These are phyloP conservation scores for Actinostola sp. DNA, from an alignment of 92 coral and sea anemone genomes.

Conservation along the genomic window DNA sequence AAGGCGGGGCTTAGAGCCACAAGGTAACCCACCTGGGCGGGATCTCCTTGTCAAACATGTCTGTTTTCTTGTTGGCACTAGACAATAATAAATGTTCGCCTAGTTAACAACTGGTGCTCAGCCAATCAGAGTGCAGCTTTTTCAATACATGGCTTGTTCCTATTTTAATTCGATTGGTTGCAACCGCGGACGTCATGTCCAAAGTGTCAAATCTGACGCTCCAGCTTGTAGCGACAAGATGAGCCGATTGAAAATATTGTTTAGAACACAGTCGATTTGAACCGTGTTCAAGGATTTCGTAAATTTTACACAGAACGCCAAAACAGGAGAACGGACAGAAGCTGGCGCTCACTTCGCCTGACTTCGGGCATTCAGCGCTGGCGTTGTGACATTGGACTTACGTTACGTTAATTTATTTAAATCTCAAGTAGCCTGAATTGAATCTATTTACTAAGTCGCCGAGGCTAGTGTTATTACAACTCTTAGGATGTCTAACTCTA, in stretches of 20 bases:
- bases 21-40: constrained; percentile 99
- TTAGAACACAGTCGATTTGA: constrained; percentile 72
- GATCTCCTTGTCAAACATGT: constrained; percentile 93
- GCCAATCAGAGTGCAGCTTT: constrained; percentile 95
- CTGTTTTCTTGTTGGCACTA: constrained; percentile 94
- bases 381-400: constrained; percentile 29
- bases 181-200: constrained; percentile 84
- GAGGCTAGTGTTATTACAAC: constrained; percentile 51
- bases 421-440: constrained; percentile 73
- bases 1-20: constrained; percentile 95
- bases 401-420: constrained; percentile 72
- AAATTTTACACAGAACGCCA: constrained; percentile 66
- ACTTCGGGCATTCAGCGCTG: constrained; percentile 32
- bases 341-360: constrained; percentile 6
- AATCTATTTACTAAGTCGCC: constrained; percentile 66
- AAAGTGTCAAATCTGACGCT: constrained; percentile 97
- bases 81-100: constrained; percentile 99
- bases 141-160: constrained; percentile 99
- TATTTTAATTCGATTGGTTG: constrained; percentile 99
- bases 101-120: constrained; percentile 97
- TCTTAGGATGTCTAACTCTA: constrained; percentile 79
- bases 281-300: constrained; percentile 68
- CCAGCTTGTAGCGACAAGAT: constrained; percentile 96
- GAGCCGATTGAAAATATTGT: constrained; percentile 91
- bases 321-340: constrained; percentile 38